phyloP scores from a whole-genome alignment of 2,797 vertebrate genomes.

The Malurus splendens region DNA sequence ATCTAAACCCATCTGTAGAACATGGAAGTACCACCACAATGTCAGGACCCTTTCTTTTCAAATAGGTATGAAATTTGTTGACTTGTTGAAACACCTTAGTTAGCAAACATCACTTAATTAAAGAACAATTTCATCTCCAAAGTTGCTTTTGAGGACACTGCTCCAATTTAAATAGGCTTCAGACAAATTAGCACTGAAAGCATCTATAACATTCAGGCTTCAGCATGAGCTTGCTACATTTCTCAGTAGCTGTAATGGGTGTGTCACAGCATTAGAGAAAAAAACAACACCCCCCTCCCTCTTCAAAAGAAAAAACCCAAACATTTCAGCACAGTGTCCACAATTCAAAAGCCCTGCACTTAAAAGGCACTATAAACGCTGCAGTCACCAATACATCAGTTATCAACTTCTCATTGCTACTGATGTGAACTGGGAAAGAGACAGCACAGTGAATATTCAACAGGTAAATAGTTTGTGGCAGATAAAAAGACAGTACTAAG shows the following conservation, averaged over 20 bases:
- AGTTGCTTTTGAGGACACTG: not conserved
- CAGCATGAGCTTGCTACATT: not conserved
- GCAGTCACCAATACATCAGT: not conserved
- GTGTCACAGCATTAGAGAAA: not conserved
- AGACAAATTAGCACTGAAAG: not conserved
- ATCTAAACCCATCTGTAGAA: slow-evolving; percentile 88
- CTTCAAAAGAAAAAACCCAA: not conserved
- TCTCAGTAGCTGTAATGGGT: not conserved
- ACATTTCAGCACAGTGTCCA: not conserved
- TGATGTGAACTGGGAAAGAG: not conserved
- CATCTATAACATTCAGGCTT: not conserved
- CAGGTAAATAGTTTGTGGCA: not conserved
- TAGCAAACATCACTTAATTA: not conserved
- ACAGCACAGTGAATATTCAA: not conserved
- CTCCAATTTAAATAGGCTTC: not conserved
- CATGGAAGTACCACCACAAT: not conserved
- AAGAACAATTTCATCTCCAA: not conserved
- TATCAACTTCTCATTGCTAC: not conserved
- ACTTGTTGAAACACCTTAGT: not conserved
- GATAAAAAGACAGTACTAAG: not conserved
- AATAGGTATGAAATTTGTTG: not conserved
- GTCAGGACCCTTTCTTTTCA: not conserved
- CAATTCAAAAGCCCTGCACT: not conserved
- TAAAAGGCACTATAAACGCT: not conserved
- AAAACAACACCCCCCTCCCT: not conserved